Conservation (phyloP, 2,888 invertebrate genomes). For the Latrodectus hesperus region DNA sequence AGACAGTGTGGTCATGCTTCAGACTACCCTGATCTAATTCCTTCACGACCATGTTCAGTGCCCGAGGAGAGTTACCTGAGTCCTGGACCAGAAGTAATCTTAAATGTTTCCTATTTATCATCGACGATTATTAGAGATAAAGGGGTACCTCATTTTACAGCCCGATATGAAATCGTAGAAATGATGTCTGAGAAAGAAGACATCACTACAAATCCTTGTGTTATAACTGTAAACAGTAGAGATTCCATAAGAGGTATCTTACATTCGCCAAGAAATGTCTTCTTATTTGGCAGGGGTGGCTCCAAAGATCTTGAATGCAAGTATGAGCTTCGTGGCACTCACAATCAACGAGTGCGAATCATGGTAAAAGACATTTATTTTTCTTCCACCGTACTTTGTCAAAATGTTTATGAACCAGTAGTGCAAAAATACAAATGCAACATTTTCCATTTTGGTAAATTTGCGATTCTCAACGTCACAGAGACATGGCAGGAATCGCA, state of each 20-base stretch:
- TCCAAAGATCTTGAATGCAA: constrained; percentile 83
- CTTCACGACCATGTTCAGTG: constrained; percentile 71
- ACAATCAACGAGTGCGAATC: constrained; percentile 61
- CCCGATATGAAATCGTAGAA: constrained; percentile 89
- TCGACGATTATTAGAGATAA: constrained; percentile 84
- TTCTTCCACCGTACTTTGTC: constrained; percentile 78
- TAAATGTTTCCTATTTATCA: constrained; percentile 83
- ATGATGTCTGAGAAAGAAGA: constrained; percentile 70
- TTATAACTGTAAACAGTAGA: constrained; percentile 53
- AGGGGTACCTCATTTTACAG: constrained; percentile 80
- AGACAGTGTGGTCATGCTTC: constrained; percentile 71
- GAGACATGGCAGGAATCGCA: constrained; percentile 60
- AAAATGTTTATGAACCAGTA: constrained; percentile 52
- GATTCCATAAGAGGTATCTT: constrained; percentile 79
- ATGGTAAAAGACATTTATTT: constrained; percentile 84
- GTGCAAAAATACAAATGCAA: constrained; percentile 54
- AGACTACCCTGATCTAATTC: constrained; percentile 70
- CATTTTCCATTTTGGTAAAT: constrained; percentile 37
- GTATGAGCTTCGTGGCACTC: constrained; percentile 68
- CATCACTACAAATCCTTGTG: constrained; percentile 67
- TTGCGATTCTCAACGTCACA: constrained; percentile 58
- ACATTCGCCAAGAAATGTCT: constrained; percentile 86
- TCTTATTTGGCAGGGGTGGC: constrained; percentile 88
- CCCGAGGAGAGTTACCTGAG: constrained; percentile 84
- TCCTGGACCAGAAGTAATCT: constrained; percentile 82